phyloP scores from a whole-genome alignment of 2,113 vertebrate species.

The Nothocercus julius region DNA sequence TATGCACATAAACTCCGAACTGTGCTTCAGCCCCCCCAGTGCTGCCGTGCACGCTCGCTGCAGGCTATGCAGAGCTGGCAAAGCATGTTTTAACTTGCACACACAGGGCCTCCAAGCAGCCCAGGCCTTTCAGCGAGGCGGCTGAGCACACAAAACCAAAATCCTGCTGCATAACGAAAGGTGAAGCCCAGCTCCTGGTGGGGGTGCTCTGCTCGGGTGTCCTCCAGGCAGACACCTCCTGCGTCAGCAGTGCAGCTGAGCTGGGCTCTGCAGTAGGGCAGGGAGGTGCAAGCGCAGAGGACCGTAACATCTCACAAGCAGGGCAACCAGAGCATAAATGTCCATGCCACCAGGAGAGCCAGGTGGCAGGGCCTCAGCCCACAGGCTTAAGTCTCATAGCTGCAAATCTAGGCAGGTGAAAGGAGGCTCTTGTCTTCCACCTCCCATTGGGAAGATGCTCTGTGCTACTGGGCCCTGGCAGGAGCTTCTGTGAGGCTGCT shows the following conservation, averaged over 20 bases:
- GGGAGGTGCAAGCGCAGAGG: not conserved
- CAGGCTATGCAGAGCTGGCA: not conserved
- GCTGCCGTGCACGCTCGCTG: not conserved
- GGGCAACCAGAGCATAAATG: too few species aligned
- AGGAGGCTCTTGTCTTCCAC: too few species aligned
- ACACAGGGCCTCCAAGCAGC: not conserved
- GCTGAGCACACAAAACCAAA: rapidly evolving
- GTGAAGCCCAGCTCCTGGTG: rapidly evolving
- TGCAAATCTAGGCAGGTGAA: too few species aligned
- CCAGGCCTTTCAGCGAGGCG: too few species aligned
- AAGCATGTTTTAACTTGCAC: not conserved
- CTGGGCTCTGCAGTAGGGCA: not conserved
- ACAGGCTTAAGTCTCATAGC: not conserved
- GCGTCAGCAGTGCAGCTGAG: not conserved
- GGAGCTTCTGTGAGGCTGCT: too few species aligned
- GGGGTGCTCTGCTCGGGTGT: not conserved
- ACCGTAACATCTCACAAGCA: too few species aligned
- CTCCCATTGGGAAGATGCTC: too few species aligned
- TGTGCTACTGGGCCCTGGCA: too few species aligned
- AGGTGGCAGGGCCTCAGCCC: not conserved
- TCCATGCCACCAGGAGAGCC: not conserved
- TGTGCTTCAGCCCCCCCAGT: rapidly evolving
- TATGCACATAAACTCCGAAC: not conserved
- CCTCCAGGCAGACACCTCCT: not conserved
- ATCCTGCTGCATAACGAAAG: not conserved